Percentiles rank a stretch among this genome's conserved stretches.
These are phyloP conservation scores for Discoglossus pictus DNA, from an alignment of 2,797 vertebrate genomes.

Conservation along the genomic window DNA sequence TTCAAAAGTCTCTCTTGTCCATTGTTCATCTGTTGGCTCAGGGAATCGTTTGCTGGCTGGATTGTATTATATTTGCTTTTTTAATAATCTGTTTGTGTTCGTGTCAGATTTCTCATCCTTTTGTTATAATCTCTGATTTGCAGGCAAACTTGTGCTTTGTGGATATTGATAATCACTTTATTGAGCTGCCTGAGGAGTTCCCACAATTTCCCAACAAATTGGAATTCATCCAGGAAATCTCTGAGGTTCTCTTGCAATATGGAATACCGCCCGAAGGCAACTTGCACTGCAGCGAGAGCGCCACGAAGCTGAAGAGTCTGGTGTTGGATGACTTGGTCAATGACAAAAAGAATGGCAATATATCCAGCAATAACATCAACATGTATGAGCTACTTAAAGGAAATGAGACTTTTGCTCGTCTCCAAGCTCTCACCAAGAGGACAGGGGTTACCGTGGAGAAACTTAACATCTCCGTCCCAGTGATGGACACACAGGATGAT, in stretches of 20 bases:
- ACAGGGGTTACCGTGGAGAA: slow-evolving; percentile 82
- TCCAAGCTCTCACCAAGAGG: slow-evolving; percentile 84
- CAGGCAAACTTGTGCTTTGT: slow-evolving; percentile 97
- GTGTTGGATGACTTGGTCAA: slow-evolving; percentile 88
- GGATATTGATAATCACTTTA: slow-evolving; percentile 92
- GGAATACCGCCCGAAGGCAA: slow-evolving; percentile 81
- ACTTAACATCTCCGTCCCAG: slow-evolving; percentile 71
- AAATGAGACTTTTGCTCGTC: slow-evolving; percentile 84
- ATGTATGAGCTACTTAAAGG: slow-evolving; percentile 89
- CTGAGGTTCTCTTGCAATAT: slow-evolving; percentile 84
- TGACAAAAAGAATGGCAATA: slow-evolving; percentile 91
- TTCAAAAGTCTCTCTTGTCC: too few relatives aligned
- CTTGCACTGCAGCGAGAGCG: slow-evolving; percentile 66
- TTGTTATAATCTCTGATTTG: slow-evolving; percentile 41
- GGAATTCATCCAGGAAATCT: slow-evolving; percentile 92
- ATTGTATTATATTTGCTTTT: too few relatives aligned
- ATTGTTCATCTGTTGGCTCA: too few relatives aligned
- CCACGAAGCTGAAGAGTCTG: slow-evolving; percentile 76
- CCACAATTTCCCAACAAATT: slow-evolving; percentile 90
- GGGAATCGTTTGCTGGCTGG: too few relatives aligned
- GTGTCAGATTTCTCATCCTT: too few relatives aligned
- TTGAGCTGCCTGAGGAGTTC: slow-evolving; percentile 90
- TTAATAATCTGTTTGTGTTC: too few relatives aligned
- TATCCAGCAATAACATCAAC: slow-evolving; percentile 79
- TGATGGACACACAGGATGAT: slow-evolving; percentile 68